These are phyloP conservation scores for Neocloeon triangulifer DNA, from an alignment of 1,140 invertebrate genomes.

Conservation along the genomic window DNA sequence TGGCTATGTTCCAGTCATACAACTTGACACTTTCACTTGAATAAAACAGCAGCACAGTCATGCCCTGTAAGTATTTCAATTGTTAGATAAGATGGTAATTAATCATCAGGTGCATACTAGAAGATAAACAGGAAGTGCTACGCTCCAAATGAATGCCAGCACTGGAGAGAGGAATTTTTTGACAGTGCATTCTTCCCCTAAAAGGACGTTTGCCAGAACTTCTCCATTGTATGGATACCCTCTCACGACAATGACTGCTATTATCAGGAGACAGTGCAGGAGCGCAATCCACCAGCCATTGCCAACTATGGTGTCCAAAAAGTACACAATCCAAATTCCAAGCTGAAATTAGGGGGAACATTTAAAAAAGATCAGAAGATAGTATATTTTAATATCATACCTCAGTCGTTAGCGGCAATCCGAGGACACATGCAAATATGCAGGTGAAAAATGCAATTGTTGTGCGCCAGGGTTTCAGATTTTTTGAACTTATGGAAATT, in stretches of 20 bases:
- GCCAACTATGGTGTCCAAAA: conserved; percentile 58
- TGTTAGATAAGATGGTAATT: too few species aligned
- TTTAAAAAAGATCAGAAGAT: conserved; percentile 4
- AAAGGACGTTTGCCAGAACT: conserved; percentile 45
- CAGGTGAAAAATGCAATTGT: conserved; percentile 72
- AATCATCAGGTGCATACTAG: too few species aligned
- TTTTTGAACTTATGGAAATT: conserved; percentile 46
- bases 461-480: conserved; percentile 52
- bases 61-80: not conserved
- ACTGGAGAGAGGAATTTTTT: conserved; percentile 25
- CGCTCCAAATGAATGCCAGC: conserved; percentile 72
- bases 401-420: conserved; percentile 71
- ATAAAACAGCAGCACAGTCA: too few species aligned
- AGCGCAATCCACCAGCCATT: conserved; percentile 70
- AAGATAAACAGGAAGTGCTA: conserved; percentile 51
- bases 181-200: not conserved
- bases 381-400: conserved; percentile 24
- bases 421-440: conserved; percentile 57
- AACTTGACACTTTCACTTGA: too few species aligned
- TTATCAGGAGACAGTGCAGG: conserved; percentile 49
- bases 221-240: conserved; percentile 67
- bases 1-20: conserved; percentile 23
- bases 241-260: conserved; percentile 57
- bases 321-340: conserved; percentile 65
- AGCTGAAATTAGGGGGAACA: conserved; percentile 38